phyloP scores from a whole-genome alignment of 2,113 vertebrate species.

The Nothobranchius kuhntae region DNA sequence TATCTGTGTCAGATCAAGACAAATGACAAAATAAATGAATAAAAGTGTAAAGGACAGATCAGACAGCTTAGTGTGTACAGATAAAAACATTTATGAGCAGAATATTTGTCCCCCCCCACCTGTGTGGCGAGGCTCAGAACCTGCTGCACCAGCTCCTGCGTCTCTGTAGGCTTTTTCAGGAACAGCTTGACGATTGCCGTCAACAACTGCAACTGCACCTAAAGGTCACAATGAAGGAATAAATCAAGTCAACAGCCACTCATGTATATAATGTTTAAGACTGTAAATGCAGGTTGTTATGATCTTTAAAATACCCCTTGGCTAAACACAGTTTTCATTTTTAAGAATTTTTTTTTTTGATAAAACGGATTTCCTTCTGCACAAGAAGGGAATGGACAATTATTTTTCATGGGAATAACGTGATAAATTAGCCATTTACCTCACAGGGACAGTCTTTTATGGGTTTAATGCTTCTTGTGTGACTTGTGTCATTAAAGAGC shows the following conservation, averaged over 20 bases:
- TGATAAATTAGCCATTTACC: constrained; percentile 1
- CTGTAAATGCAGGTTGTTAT: neutral
- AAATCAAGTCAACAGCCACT: neutral
- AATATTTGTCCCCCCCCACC: constrained; percentile 73
- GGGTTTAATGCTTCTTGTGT: neutral
- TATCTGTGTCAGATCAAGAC: neutral
- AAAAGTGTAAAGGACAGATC: neutral
- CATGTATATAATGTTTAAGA: neutral
- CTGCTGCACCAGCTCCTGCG: constrained; percentile 97
- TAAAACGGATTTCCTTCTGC: neutral
- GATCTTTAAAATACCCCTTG: neutral
- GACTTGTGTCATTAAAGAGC: neutral
- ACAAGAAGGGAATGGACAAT: neutral
- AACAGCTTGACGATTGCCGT: constrained; percentile 97
- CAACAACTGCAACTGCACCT: constrained; percentile 96
- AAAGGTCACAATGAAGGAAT: neutral
- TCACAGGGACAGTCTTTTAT: neutral
- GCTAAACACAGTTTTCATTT: neutral
- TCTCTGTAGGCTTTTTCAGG: constrained; percentile 97
- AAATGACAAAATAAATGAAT: neutral
- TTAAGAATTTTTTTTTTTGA: neutral
- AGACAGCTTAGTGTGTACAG: neutral
- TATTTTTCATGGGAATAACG: neutral
- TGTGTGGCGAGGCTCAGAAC: constrained; percentile 96
- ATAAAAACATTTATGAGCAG: neutral